Evolutionary conservation across 2,797 vertebrate species (phyloP), one percentile per base, ranked within the genome.

Genomic region (Merluccius polli): DNA sequence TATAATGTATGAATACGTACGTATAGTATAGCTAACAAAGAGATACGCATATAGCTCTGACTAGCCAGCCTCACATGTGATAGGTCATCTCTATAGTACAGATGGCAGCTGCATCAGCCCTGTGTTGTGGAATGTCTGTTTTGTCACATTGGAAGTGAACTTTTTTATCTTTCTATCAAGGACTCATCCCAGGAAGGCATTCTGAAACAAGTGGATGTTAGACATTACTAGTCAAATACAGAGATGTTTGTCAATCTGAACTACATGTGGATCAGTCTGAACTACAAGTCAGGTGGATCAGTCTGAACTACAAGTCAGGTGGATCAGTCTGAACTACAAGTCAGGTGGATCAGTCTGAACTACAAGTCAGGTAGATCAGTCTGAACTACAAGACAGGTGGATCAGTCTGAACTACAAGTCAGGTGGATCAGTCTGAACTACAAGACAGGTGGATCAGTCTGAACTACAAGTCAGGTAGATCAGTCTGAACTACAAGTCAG

Each of bases 11-110:
- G 52, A 59, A 59, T 24, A 59, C 52, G 24, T 27, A 65, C 59
- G 27, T 27, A 65, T 27, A 59, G 52, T 59, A 65, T 27, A 65
- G 59, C 41, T 44, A 16, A 65, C 52, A 38, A 38, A 24, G n/a
- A 65, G 59, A 65, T 65, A 65, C 59, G 12, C 16, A 65, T 65
- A 65, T 65, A 65, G 59, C 59, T 65, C 59, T 65, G 59, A 65
- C 24, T 65, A 65, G 24, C n/a, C 24, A 65, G 59, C 59, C 11
- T 59, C 52, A 59, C 21, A 9, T 65, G 59, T 65, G 27, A 2
- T 65, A 65, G 27, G 59, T 65, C 2, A 65, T 65, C 59, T 65
- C 13, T 11, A 65, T n/a, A 27, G 59, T 27, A 65, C 59, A 27
- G 59, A 16, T 65, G 59, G n/a, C 24, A 65, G 59, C 59, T 65